These are phyloP conservation scores for Acrobasis suavella DNA, from an alignment of 2,888 invertebrate genomes.

Conservation along the genomic window DNA sequence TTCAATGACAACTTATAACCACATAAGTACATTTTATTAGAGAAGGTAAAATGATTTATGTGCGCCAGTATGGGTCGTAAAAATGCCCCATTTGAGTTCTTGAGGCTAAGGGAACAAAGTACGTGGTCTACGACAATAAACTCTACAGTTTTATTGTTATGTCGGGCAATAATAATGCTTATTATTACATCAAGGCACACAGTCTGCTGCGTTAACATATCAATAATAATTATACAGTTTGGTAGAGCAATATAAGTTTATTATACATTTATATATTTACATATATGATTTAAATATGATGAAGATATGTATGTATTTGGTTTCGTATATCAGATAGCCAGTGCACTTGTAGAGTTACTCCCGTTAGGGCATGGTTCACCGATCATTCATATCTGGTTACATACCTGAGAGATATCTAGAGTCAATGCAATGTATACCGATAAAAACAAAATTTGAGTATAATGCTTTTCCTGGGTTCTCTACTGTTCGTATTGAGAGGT, in stretches of 20 bases:
- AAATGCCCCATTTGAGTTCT: slow-evolving; percentile 58
- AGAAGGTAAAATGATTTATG: slow-evolving; percentile 61
- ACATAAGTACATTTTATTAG: slow-evolving; percentile 23
- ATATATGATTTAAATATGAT: slow-evolving; percentile 34
- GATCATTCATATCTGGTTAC: slow-evolving; percentile 67
- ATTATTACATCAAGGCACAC: slow-evolving; percentile 51
- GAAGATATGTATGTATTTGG: slow-evolving; percentile 43
- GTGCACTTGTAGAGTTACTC: slow-evolving; percentile 68
- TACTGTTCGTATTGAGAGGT: slow-evolving; percentile 6
- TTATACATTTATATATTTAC: background rate
- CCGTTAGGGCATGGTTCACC: slow-evolving; percentile 72
- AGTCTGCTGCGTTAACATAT: slow-evolving; percentile 25
- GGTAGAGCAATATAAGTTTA: slow-evolving; percentile 9
- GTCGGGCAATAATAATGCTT: slow-evolving; percentile 49
- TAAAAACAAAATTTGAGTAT: background rate
- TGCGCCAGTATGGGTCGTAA: slow-evolving; percentile 54
- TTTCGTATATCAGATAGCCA: slow-evolving; percentile 68
- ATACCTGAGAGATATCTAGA: slow-evolving; percentile 27
- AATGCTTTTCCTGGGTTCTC: background rate
- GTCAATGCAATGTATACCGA: slow-evolving; percentile 7
- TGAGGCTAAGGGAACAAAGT: slow-evolving; percentile 51
- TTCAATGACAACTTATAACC: slow-evolving; percentile 22
- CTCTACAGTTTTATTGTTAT: slow-evolving; percentile 62
- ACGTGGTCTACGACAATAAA: slow-evolving; percentile 59
- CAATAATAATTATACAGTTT: slow-evolving; percentile 26